Evolutionary conservation across 2,888 invertebrate species (phyloP).

Genomic region (Drosophila colorata): DNA sequence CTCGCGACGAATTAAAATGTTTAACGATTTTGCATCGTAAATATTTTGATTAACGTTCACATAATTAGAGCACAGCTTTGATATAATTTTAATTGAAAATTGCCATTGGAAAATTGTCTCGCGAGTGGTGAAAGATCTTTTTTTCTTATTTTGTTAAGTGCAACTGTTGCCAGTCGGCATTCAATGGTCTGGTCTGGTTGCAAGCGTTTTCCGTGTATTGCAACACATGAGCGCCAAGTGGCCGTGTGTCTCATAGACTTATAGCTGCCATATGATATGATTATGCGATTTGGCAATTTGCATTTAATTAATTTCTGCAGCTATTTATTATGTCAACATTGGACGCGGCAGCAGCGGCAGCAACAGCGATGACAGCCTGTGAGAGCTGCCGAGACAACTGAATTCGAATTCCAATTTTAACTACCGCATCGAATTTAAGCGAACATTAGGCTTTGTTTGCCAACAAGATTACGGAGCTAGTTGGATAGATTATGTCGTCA

Average conservation of each 20-base stretch:
- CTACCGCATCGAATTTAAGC: conserved; percentile 52
- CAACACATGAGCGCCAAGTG: conserved; percentile 40
- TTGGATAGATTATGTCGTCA: conserved; percentile 24
- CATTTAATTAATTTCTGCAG: conserved; percentile 76
- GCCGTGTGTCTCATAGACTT: conserved; percentile 31
- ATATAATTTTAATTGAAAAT: conserved; percentile 41
- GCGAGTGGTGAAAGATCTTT: conserved; percentile 33
- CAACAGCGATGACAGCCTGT: conserved; percentile 52
- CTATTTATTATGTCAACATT: conserved; percentile 77
- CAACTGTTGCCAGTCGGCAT: conserved; percentile 4
- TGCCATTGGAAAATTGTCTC: conserved; percentile 31
- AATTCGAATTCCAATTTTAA: conserved; percentile 27
- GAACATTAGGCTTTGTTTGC: conserved; percentile 41
- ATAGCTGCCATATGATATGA: conserved; percentile 76
- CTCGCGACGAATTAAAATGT: conserved; percentile 64
- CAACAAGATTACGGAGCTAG: conserved; percentile 7
- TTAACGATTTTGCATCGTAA: conserved; percentile 54
- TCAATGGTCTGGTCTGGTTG: not conserved
- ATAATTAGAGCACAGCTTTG: conserved; percentile 64
- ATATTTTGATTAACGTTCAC: conserved; percentile 66
- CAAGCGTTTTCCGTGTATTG: conserved; percentile 68
- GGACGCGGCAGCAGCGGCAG: conserved; percentile 26
- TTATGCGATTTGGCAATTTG: conserved; percentile 78
- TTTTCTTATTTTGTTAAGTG: conserved; percentile 1
- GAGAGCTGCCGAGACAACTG: conserved; percentile 36